phyloP scores from a whole-genome alignment of 2,113 vertebrate genomes.

The Columba janthina region DNA sequence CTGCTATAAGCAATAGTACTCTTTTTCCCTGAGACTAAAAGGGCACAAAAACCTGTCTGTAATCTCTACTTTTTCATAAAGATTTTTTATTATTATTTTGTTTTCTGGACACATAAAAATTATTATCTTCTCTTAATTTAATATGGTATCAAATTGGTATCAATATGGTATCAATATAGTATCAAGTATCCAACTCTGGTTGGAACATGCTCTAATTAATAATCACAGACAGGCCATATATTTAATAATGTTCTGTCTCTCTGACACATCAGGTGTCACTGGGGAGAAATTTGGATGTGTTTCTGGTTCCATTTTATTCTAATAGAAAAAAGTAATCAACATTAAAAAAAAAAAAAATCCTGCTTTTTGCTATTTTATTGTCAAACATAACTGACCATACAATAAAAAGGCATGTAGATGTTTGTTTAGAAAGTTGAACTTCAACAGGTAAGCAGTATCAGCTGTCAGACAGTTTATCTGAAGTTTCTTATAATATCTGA shows the following conservation, averaged over 20 bases:
- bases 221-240: background rate
- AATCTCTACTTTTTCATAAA: background rate
- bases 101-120: background rate
- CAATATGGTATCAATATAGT: no score
- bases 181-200: background rate
- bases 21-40: background rate
- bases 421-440: background rate
- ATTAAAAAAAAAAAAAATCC: background rate
- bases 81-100: background rate
- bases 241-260: background rate
- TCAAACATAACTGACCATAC: background rate
- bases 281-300: background rate
- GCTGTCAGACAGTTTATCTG: background rate
- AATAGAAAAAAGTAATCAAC: background rate
- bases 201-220: background rate
- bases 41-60: background rate
- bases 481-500: background rate
- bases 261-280: background rate
- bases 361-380: background rate
- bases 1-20: accelerated
- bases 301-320: background rate
- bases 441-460: background rate
- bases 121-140: background rate
- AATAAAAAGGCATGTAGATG: accelerated
- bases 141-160: background rate